A percentile compares a stretch with the other conserved stretches of the same genome.
phyloP scores from a whole-genome alignment of 2,797 vertebrate genomes.

The Zenarchopterus dispar region DNA sequence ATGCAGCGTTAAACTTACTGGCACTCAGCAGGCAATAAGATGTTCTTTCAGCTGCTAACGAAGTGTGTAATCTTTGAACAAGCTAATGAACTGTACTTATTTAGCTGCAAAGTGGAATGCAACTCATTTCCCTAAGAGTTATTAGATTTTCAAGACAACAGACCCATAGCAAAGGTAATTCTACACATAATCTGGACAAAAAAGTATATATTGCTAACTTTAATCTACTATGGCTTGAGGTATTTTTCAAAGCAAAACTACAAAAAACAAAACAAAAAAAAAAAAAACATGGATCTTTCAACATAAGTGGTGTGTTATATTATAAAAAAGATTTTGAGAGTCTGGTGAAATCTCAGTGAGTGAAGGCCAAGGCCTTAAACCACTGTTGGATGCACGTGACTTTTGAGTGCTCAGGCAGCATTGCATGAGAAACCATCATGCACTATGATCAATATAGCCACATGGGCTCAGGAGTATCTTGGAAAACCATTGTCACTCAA shows the following conservation, averaged over 20 bases:
- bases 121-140: slow-evolving; percentile 26
- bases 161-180: not conserved
- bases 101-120: slow-evolving; percentile 54
- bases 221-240: not conserved
- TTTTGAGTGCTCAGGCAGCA: too few species aligned
- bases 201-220: not conserved
- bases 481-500: not conserved
- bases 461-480: not conserved
- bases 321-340: too few species aligned
- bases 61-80: slow-evolving; percentile 60
- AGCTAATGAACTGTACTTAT: slow-evolving; percentile 63
- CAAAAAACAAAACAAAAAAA: too few species aligned
- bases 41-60: slow-evolving; percentile 63
- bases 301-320: too few species aligned
- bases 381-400: too few species aligned
- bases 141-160: slow-evolving; percentile 16
- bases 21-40: slow-evolving; percentile 39
- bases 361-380: too few species aligned
- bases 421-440: too few species aligned
- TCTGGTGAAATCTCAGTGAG: too few species aligned
- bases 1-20: slow-evolving; percentile 52
- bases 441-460: not conserved
- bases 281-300: too few species aligned
- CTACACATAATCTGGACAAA: not conserved
- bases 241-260: too few species aligned